phyloP scores from a whole-genome alignment of 2,113 vertebrate genomes.

The Ptilorrhoa leucosticta region DNA sequence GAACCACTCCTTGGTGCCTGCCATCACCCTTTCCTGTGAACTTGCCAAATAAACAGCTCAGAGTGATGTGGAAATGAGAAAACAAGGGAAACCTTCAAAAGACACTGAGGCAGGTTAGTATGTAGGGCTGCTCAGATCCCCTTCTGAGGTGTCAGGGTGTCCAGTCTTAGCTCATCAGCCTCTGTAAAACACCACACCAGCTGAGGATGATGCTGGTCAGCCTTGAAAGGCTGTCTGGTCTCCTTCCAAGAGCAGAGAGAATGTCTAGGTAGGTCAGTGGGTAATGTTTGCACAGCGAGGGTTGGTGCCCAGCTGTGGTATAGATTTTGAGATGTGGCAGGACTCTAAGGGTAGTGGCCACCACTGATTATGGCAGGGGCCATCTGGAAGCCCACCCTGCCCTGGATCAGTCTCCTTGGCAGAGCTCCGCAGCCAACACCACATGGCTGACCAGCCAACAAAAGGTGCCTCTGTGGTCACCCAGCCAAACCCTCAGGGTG shows the following conservation, averaged over 20 bases:
- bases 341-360: neutral
- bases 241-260: neutral
- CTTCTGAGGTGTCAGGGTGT: neutral
- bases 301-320: neutral
- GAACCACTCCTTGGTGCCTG: neutral
- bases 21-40: neutral
- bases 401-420: neutral
- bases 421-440: neutral
- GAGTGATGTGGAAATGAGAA: neutral
- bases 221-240: neutral
- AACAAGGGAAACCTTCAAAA: neutral
- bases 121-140: neutral
- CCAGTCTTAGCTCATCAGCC: neutral
- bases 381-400: neutral
- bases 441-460: neutral
- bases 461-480: neutral
- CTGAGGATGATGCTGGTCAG: neutral
- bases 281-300: neutral
- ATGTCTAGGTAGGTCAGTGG: neutral
- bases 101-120: neutral
- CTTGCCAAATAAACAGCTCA: neutral
- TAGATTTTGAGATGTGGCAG: neutral
- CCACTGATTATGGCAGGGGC: neutral
- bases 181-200: neutral
- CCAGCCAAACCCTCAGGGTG: neutral